Evolutionary conservation across 2,113 vertebrate species (phyloP).

Genomic region (Apodemus sylvaticus): DNA sequence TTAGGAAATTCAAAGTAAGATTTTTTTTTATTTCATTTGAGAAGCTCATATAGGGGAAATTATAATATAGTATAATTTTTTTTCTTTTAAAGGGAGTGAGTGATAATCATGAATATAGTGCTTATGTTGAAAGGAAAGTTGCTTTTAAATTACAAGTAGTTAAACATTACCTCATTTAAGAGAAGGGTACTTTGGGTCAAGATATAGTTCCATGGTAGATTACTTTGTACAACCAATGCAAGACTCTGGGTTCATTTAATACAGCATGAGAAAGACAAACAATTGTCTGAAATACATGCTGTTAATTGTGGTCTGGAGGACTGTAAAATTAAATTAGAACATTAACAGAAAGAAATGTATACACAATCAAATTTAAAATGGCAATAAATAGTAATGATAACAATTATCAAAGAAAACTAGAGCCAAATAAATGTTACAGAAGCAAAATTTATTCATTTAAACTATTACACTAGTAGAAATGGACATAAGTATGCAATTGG

Average conservation of each 20-base stretch:
- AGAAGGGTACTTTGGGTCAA: not conserved
- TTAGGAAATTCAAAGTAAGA: constrained; percentile 4
- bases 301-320: not conserved
- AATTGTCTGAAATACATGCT: constrained; percentile 30
- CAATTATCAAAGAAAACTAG: not conserved
- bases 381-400: constrained; percentile 24
- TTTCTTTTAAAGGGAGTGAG: not conserved
- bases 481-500: not conserved
- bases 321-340: constrained; percentile 9
- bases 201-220: not conserved
- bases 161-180: not conserved
- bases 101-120: not conserved
- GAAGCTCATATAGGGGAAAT: not conserved
- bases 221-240: not conserved
- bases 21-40: not conserved
- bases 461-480: not conserved
- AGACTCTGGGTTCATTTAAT: not conserved
- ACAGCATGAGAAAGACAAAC: not conserved
- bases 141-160: not conserved
- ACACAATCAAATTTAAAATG: not conserved
- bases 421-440: not conserved
- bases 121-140: constrained; percentile 8
- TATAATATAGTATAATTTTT: too few species aligned
- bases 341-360: constrained; percentile 34
- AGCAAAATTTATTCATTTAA: not conserved